Evolutionary conservation across 1,140 invertebrate species (phyloP).

Genomic region (Ericerus pela): DNA sequence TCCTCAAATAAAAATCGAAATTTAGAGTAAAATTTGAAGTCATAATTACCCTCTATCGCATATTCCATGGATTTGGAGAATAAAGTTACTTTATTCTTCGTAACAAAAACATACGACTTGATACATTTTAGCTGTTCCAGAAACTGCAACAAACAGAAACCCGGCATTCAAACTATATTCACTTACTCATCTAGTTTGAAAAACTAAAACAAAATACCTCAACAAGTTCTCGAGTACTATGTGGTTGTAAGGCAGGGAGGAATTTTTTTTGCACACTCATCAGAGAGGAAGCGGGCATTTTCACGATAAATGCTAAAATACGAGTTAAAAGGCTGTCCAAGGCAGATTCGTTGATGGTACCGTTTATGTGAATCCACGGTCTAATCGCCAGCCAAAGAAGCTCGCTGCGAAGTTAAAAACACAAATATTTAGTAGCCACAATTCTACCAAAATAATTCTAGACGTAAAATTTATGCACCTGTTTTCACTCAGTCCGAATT

Average conservation of each 20-base stretch:
- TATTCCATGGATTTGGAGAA: too few relatives aligned
- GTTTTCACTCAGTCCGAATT: slow-evolving; percentile 36
- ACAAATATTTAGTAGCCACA: not conserved
- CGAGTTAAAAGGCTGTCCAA: slow-evolving; percentile 51
- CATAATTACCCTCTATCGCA: too few relatives aligned
- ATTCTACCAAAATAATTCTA: slow-evolving; percentile 31
- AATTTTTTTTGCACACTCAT: slow-evolving; percentile 38
- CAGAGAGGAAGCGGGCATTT: slow-evolving; percentile 35
- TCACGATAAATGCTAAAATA: slow-evolving; percentile 44
- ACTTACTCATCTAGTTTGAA: not conserved
- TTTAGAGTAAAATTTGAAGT: too few relatives aligned
- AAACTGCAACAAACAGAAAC: too few relatives aligned
- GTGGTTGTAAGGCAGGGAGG: slow-evolving; percentile 35
- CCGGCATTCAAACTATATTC: not conserved
- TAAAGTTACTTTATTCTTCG: too few relatives aligned
- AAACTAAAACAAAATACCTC: slow-evolving; percentile 29
- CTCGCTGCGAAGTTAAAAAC: not conserved
- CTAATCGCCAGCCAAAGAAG: slow-evolving; percentile 28
- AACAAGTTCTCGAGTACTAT: slow-evolving; percentile 35
- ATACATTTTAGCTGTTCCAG: too few relatives aligned
- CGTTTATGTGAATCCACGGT: slow-evolving; percentile 62
- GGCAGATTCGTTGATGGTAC: slow-evolving; percentile 48
- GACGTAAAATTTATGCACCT: slow-evolving; percentile 33
- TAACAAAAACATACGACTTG: too few relatives aligned
- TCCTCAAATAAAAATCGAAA: too few relatives aligned